These are phyloP conservation scores for Epinotia brunnichana DNA, from an alignment of 2,888 invertebrate species.

Conservation along the genomic window DNA sequence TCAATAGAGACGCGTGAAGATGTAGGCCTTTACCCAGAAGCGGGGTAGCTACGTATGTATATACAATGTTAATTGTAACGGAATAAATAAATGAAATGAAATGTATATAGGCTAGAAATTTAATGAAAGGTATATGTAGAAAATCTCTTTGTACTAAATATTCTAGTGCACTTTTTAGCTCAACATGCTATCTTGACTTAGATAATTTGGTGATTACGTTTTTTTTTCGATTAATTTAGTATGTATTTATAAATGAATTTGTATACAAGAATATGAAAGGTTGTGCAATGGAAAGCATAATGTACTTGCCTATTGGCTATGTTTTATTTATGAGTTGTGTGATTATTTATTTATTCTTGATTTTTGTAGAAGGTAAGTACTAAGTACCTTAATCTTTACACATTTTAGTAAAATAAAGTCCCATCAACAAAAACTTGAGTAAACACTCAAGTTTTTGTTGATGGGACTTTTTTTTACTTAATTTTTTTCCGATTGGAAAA, in stretches of 20 bases:
- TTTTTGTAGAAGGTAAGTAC: not conserved
- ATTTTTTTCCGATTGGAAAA: not conserved
- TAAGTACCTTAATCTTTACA: not conserved
- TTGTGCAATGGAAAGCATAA: not conserved
- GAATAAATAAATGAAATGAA: too few relatives aligned
- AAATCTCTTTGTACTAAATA: not conserved
- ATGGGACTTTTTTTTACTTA: constrained; percentile 1
- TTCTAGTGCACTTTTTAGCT: not conserved
- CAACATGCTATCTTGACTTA: not conserved
- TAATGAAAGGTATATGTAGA: not conserved
- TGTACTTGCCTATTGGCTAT: not conserved
- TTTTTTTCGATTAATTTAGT: not conserved
- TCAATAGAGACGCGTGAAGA: too few relatives aligned
- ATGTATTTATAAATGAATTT: not conserved
- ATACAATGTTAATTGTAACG: too few relatives aligned
- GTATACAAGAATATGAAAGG: not conserved
- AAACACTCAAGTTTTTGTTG: constrained; percentile 13
- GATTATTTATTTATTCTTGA: constrained; percentile 14
- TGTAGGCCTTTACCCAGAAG: too few relatives aligned
- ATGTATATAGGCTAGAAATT: too few relatives aligned
- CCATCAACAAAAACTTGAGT: too few relatives aligned
- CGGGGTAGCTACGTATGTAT: too few relatives aligned
- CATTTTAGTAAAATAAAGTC: constrained; percentile 18
- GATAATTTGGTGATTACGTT: not conserved
- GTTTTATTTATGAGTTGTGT: not conserved